Base-by-base conservation (phyloP, 2,888 invertebrate genomes). In the Crocallis elinguaria region DNA sequence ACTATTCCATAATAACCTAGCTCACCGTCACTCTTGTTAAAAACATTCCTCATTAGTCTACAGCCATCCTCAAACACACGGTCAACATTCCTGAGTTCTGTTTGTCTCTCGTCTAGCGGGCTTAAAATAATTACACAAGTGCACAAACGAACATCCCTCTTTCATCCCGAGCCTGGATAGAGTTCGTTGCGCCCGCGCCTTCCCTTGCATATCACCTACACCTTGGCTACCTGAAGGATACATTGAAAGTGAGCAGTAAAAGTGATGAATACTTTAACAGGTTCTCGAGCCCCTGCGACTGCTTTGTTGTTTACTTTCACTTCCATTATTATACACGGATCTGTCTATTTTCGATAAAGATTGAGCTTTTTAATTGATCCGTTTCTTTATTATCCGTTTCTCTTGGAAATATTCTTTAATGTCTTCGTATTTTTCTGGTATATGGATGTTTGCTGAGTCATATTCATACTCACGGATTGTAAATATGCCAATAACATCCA, bases 51-150 rank as follows among this genome's bases (percentile, higher is more conserved):
- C n/a, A 25, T 25, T 25, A 25, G 25, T 25, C 9, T 25, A 25
- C 3, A 12, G 29, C 29, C 0, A 23, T 73, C 66, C 66, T 74
- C 71, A 73, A 74, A 75, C 73, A 79, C 70, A 75, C 67, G 67
- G 77, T 72, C 16, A 66, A 77, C 86, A 88, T 88, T 86, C 88
- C 86, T 73, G 62, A 72, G 73, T 82, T 73, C 75, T 86, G 84
- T 86, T 83, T 82, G 77, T 79, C 65, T 68, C 36, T 75, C 76
- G 77, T 82, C 82, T 82, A 83, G 80, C 73, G 73, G 67, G 82
- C 88, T 88, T 85, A 86, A 87, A 88, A 88, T 91, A 88, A 89
- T 88, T 87, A 88, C 82, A 86, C 86, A 88, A 89, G 89, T 90
- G 88, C 75, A 74, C 67, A 66, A 67, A 60, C 65, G 68, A 74